Conservation (phyloP, 2,888 invertebrate genomes). For the Timema cristinae region DNA sequence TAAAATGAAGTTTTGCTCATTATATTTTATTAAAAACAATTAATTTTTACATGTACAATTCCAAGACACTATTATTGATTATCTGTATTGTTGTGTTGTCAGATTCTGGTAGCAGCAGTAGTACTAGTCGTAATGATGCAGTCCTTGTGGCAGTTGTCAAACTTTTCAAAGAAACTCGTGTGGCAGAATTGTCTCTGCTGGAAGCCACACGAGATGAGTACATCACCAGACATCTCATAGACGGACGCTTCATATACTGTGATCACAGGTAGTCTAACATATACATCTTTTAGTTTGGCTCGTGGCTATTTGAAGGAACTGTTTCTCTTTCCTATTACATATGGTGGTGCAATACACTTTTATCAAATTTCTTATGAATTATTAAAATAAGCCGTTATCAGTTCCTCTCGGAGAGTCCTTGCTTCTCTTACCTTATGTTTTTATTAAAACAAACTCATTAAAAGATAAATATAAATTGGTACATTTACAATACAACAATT, state of each 20-base stretch:
- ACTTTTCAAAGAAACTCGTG: conserved; percentile 64
- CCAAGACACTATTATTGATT: neutral
- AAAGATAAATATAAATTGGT: too few relatives aligned
- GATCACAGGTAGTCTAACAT: conserved; percentile 64
- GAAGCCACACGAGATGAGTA: conserved; percentile 78
- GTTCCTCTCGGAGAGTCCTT: too few relatives aligned
- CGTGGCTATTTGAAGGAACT: too few relatives aligned
- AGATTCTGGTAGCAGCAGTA: conserved; percentile 19
- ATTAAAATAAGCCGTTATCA: too few relatives aligned
- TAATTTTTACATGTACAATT: too few relatives aligned
- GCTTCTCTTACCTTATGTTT: too few relatives aligned
- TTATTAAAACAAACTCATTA: too few relatives aligned
- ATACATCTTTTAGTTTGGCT: too few relatives aligned
- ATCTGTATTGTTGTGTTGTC: neutral
- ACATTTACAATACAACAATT: too few relatives aligned
- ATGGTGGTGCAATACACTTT: too few relatives aligned
- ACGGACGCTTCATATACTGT: conserved; percentile 84
- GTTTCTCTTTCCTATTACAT: too few relatives aligned
- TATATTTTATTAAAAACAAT: neutral
- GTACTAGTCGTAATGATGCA: conserved; percentile 32
- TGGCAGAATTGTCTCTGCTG: conserved; percentile 59
- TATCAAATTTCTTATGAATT: too few relatives aligned
- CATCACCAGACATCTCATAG: conserved; percentile 81
- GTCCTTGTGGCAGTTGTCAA: conserved; percentile 55
- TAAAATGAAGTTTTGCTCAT: neutral